Evolutionary conservation across 1,140 invertebrate genomes (phyloP).

Genomic region (Stenopsyche tienmushanensis): DNA sequence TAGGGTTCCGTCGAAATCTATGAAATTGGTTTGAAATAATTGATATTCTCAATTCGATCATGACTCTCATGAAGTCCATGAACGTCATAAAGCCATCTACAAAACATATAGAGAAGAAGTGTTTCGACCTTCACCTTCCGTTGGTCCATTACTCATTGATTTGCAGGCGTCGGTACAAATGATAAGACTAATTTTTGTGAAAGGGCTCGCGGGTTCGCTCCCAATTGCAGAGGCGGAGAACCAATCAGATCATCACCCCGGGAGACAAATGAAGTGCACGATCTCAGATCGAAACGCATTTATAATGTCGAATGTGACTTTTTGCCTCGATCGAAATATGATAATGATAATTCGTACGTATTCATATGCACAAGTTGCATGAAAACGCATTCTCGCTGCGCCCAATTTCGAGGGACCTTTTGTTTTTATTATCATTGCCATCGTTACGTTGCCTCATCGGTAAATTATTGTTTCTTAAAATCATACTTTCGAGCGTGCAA

Average conservation of each 20-base stretch:
- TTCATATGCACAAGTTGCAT: background rate
- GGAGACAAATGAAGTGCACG: slow-evolving; percentile 30
- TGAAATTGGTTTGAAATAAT: too few relatives aligned
- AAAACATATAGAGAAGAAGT: too few relatives aligned
- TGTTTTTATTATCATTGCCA: background rate
- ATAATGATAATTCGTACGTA: background rate
- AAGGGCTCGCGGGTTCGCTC: slow-evolving; percentile 1
- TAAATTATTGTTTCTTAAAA: too few relatives aligned
- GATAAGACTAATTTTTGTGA: slow-evolving; percentile 11
- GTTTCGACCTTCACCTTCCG: too few relatives aligned
- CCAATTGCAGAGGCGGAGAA: slow-evolving; percentile 17
- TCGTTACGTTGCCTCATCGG: too few relatives aligned
- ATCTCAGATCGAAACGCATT: slow-evolving; percentile 15
- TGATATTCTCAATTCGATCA: too few relatives aligned
- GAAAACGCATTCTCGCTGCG: background rate
- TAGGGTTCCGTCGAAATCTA: too few relatives aligned
- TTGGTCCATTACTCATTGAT: too few relatives aligned
- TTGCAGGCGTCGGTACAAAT: slow-evolving; percentile 16
- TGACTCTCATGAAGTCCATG: too few relatives aligned
- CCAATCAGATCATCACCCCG: slow-evolving; percentile 33
- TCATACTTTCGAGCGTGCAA: too few relatives aligned
- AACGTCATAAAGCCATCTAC: too few relatives aligned
- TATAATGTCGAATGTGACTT: slow-evolving; percentile 3
- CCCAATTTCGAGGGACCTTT: background rate
- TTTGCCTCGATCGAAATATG: background rate